Conservation (phyloP, 2,888 invertebrate genomes). For the Ectobius pallidus region DNA sequence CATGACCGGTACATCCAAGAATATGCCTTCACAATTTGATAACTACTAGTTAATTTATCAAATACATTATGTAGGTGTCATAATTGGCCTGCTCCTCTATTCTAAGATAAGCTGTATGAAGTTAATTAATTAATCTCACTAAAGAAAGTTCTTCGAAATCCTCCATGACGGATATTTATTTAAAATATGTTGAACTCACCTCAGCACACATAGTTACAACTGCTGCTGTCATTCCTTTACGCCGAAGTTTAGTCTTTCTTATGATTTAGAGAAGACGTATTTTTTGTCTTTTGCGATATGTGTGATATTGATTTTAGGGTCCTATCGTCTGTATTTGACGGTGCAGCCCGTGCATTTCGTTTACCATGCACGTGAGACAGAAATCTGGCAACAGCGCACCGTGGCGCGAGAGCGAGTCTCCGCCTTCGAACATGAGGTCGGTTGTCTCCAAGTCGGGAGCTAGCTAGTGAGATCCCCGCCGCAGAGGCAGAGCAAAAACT, state of each 20-base stretch:
- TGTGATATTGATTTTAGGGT: slow-evolving; percentile 40
- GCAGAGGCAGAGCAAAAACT: slow-evolving; percentile 41
- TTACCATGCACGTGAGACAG: slow-evolving; percentile 39
- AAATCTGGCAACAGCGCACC: slow-evolving; percentile 40
- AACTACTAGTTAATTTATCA: too few species aligned
- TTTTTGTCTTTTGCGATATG: slow-evolving; percentile 27
- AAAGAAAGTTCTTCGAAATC: slow-evolving; percentile 1
- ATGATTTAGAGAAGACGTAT: slow-evolving; percentile 13
- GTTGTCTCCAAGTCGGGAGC: slow-evolving; percentile 38
- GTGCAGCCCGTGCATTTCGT: slow-evolving; percentile 35
- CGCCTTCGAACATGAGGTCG: slow-evolving; percentile 38
- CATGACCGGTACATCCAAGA: too few species aligned
- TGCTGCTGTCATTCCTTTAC: too few species aligned
- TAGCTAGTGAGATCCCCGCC: slow-evolving; percentile 38
- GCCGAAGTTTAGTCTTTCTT: too few species aligned
- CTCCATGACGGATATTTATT: not conserved
- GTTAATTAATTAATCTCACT: not conserved
- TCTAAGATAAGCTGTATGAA: not conserved
- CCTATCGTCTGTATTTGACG: slow-evolving; percentile 36
- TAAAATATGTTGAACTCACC: too few species aligned
- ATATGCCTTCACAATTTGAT: too few species aligned
- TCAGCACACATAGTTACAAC: too few species aligned
- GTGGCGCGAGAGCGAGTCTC: slow-evolving; percentile 37
- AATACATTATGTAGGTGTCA: too few species aligned
- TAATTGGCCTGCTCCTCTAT: too few species aligned